Evolutionary conservation across 2,888 invertebrate species (phyloP).

Genomic region (Mamestra brassicae): DNA sequence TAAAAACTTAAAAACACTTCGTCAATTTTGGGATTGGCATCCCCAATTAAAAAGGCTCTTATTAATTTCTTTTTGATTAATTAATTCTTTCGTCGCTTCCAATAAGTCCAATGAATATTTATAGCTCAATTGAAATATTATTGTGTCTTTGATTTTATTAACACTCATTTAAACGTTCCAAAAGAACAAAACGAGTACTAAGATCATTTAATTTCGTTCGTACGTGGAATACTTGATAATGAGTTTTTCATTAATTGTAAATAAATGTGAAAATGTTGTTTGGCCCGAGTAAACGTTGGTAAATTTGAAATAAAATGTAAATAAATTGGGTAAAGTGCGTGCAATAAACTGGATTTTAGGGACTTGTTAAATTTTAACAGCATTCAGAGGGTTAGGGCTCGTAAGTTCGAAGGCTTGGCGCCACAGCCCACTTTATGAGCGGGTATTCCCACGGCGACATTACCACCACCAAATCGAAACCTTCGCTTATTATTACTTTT

Average conservation of each 20-base stretch:
- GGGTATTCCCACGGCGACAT: conserved; percentile 71
- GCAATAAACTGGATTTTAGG: conserved; percentile 64
- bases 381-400: conserved; percentile 67
- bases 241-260: conserved; percentile 74
- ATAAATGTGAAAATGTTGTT: conserved; percentile 62
- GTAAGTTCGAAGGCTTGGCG: conserved; percentile 67
- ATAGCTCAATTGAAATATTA: conserved; percentile 72
- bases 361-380: conserved; percentile 82
- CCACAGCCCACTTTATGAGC: conserved; percentile 74
- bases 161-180: conserved; percentile 4
- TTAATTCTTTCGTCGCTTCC: conserved; percentile 66
- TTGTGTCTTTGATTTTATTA: conserved; percentile 57
- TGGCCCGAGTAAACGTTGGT: conserved; percentile 48
- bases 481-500: conserved; percentile 76
- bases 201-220: conserved; percentile 26
- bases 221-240: conserved; percentile 56
- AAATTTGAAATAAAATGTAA: conserved; percentile 59
- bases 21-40: conserved; percentile 26
- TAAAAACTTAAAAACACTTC: conserved; percentile 41
- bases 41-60: conserved; percentile 45
- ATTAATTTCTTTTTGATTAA: conserved; percentile 67
- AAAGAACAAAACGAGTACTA: conserved; percentile 11
- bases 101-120: conserved; percentile 71
- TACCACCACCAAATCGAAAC: conserved; percentile 72
- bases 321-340: conserved; percentile 60